Base-by-base conservation (phyloP, 1,140 invertebrate species). In the Heliconius melpomene region DNA sequence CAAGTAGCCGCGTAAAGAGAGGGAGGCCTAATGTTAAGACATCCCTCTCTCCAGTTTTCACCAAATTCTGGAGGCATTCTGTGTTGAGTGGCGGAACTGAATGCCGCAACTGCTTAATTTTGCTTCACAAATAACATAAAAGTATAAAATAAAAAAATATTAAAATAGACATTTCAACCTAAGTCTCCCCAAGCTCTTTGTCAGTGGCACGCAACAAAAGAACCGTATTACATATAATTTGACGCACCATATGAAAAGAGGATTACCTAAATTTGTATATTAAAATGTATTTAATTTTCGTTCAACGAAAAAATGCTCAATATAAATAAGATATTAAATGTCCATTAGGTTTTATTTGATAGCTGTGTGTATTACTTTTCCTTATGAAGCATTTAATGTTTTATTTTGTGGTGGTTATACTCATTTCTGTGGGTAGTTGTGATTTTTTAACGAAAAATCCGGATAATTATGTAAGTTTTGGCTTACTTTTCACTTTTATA, bases 241-340 rank as follows among this genome's bases (percentile, higher is more conserved):
- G 54, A 23, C n/a, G n/a, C 11, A 3, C 7, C 54, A 57, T 57
- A 71, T 71, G 32, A 32, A 71, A 46, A 76, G 66, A 40, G 66
- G 75, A 78, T 77, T 77, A 77, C 50, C 57, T 79, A 23, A 81
- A 54, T 77, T 36, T 36, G n/a, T 46, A 79, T 74, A 85, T 85
- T 85, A 85, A 83, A 85, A 78, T 83, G 82, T 82, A 83, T 82
- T 85, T 83, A 85, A 85, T 82, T 83, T 82, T 85, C 81, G 72
- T 52, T 83, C 74, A 82, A 70, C 46, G 13, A 66, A 75, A 80
- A 79, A 82, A 72, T 71, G 66, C 57, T 83, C 71, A 78, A 84
- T 84, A 82, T 79, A 78, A 79, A 79, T 79, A 72, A 78, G 46
- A 79, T 82, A 85, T 82, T 83, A 85, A 85, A 85, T 77, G 66